phyloP scores from a whole-genome alignment of 2,797 vertebrate genomes.

The Limosa lapponica region DNA sequence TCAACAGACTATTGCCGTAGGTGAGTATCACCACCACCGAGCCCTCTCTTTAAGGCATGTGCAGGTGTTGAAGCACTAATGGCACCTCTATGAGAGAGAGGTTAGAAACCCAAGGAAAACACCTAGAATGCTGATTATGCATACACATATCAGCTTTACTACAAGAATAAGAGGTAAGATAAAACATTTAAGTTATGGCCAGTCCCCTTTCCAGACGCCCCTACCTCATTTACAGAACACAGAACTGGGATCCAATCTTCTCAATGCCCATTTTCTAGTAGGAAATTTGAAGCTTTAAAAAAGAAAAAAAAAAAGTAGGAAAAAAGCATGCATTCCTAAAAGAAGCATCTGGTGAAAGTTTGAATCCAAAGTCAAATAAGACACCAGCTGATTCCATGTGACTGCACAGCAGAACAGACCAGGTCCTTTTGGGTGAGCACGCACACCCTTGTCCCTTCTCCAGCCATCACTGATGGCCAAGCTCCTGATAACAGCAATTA shows the following conservation, averaged over 20 bases:
- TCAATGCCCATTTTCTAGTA: background rate
- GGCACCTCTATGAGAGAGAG: background rate
- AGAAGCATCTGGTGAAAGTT: background rate
- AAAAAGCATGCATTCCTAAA: background rate
- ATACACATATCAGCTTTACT: background rate
- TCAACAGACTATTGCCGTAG: accelerated
- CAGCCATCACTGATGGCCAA: accelerated
- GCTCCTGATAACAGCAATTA: background rate
- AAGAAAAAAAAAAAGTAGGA: background rate
- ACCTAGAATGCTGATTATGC: background rate
- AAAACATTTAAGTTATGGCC: background rate
- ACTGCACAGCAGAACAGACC: background rate
- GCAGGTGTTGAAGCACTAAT: background rate
- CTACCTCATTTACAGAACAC: background rate
- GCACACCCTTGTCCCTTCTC: accelerated
- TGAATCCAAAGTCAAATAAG: background rate
- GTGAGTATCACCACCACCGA: background rate
- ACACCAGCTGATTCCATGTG: background rate
- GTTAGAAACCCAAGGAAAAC: background rate
- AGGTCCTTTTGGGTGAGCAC: background rate
- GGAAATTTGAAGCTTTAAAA: background rate
- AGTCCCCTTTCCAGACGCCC: background rate
- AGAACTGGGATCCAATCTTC: background rate
- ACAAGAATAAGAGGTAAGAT: background rate
- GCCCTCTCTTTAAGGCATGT: background rate